A percentile compares a stretch with the other conserved stretches of the same genome.
phyloP scores from a whole-genome alignment of 2,888 invertebrate genomes.

The Pegoplata infirma region DNA sequence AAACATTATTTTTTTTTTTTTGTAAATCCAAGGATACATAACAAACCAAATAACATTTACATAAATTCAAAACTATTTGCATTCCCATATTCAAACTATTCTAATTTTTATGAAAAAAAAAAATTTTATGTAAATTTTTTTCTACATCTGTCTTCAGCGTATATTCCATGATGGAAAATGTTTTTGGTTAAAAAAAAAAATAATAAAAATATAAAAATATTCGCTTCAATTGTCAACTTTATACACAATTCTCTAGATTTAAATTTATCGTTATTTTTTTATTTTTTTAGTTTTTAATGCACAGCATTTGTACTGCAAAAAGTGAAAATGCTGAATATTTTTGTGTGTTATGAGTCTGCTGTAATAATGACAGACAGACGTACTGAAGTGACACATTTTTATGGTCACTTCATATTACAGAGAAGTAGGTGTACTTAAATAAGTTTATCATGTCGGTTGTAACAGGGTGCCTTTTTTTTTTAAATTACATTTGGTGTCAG shows the following conservation, averaged over 20 bases:
- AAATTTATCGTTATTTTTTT: conserved; percentile 31
- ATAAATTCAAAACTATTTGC: neutral
- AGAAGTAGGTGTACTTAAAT: too few relatives aligned
- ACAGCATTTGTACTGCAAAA: neutral
- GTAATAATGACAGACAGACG: too few relatives aligned
- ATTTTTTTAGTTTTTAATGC: neutral
- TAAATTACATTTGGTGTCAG: too few relatives aligned
- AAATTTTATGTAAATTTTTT: neutral
- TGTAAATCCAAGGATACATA: neutral
- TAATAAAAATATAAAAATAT: neutral
- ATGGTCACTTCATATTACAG: too few relatives aligned
- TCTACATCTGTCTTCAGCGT: neutral
- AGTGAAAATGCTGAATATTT: neutral
- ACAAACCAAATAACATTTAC: neutral
- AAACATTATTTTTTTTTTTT: neutral
- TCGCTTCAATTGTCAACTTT: conserved; percentile 21
- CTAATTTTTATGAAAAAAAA: neutral
- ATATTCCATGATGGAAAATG: neutral
- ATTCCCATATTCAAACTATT: neutral
- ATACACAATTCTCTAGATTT: neutral
- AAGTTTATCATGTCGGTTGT: too few relatives aligned
- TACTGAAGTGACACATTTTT: too few relatives aligned
- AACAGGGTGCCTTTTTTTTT: too few relatives aligned
- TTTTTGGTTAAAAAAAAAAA: neutral
- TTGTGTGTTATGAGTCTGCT: too few relatives aligned